Evolutionary conservation across 2,888 invertebrate genomes (phyloP).

Genomic region (Ischnus inquisitorius): DNA sequence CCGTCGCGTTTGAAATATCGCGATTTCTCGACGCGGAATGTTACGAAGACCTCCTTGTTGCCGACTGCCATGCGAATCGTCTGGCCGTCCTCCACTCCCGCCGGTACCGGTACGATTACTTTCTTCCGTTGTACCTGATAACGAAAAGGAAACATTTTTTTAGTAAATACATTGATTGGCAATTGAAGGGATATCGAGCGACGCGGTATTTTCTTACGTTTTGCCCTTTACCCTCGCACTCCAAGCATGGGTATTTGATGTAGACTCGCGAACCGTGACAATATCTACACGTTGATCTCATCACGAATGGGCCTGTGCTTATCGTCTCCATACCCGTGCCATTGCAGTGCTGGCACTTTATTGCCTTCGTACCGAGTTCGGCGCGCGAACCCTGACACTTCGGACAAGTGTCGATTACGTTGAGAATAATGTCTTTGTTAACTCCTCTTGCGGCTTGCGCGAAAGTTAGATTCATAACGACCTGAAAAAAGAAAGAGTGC

Average conservation of each 20-base stretch:
- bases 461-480: slow-evolving; percentile 95
- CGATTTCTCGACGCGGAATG: slow-evolving; percentile 96
- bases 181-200: neutral
- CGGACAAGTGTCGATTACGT: slow-evolving; percentile 96
- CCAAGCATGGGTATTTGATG: slow-evolving; percentile 95
- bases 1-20: slow-evolving; percentile 97
- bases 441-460: slow-evolving; percentile 98
- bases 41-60: slow-evolving; percentile 96
- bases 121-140: slow-evolving; percentile 93
- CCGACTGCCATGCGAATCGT: slow-evolving; percentile 98
- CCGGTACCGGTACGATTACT: slow-evolving; percentile 97
- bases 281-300: slow-evolving; percentile 97
- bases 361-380: slow-evolving; percentile 96
- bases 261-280: slow-evolving; percentile 95
- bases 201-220: slow-evolving; percentile 86
- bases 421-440: slow-evolving; percentile 96
- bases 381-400: slow-evolving; percentile 95
- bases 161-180: neutral
- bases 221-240: slow-evolving; percentile 97
- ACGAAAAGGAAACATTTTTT: neutral
- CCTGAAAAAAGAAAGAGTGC: slow-evolving; percentile 85
- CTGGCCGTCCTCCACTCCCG: slow-evolving; percentile 98
- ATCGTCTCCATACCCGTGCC: slow-evolving; percentile 98
- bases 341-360: slow-evolving; percentile 96
- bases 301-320: slow-evolving; percentile 96